A percentile compares a stretch with the other conserved stretches of the same genome.
Conservation (phyloP, 2,113 vertebrate species). For the Patagioenas fasciata region DNA sequence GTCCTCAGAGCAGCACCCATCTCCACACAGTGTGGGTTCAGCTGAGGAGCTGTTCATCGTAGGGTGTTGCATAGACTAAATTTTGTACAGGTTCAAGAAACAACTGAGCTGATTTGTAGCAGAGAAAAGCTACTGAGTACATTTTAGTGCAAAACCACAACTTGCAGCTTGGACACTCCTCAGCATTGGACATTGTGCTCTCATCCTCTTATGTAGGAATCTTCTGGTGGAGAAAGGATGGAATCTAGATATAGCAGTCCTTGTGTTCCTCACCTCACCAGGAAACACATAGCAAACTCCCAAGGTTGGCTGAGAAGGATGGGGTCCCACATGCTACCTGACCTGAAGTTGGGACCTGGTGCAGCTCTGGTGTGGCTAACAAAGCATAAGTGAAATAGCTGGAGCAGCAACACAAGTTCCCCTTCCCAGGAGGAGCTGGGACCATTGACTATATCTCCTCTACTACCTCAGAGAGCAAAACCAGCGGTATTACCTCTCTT, state of each 20-base stretch:
- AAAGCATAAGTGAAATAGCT: not conserved
- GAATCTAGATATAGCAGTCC: not conserved
- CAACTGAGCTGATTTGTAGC: not conserved
- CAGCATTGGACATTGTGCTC: accelerated
- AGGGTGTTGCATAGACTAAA: not conserved
- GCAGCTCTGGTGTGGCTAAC: accelerated
- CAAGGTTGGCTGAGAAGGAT: not conserved
- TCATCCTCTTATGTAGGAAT: not conserved
- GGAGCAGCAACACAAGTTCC: not conserved
- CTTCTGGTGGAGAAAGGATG: not conserved
- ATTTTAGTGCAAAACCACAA: not conserved
- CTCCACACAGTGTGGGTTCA: not conserved
- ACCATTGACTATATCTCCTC: not conserved
- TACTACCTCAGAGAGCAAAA: not conserved
- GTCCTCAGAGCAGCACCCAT: no score
- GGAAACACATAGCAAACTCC: not conserved
- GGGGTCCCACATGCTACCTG: not conserved
- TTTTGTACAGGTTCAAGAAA: not conserved
- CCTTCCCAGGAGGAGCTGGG: not conserved
- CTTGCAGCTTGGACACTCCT: not conserved
- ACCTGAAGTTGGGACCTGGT: not conserved
- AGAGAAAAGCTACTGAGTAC: not conserved
- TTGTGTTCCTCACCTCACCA: not conserved
- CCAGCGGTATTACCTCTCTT: not conserved
- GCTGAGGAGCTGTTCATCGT: not conserved